Evolutionary conservation across 2,113 vertebrate species (phyloP), one percentile per base, ranked within the genome.

Genomic region (Monopterus albus): DNA sequence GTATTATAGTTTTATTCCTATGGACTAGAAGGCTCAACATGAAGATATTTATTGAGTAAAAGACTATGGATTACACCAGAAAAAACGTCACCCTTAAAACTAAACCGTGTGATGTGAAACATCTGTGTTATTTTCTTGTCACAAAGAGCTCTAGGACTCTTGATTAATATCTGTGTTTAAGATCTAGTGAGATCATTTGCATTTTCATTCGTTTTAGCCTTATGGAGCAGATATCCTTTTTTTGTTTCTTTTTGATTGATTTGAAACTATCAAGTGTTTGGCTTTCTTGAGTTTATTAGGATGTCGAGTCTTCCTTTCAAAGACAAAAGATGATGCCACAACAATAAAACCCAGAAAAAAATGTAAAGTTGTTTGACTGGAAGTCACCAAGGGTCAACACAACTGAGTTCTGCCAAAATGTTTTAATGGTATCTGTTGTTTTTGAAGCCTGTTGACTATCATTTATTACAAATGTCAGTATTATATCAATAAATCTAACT

Each of bases 401-500:
- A 85, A 79, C 82, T 87, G 69, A 87, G 52, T 82, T 92, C 82
- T 84, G 84, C 78, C 79, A 85, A 87, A 88, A 78, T 78, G 72
- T 89, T 90, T 91, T 88, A 81, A 82, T 73, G 65, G 81, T 92
- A 87, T 88, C 71, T 93, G 90, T 92, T 91, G 83, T 89, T 91
- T 91, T 91, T 84, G 72, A 90, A 85, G 75, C 89, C 86, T 82
- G 85, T 89, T 91, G 83, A 91, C 79, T 60, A 83, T 69, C 86
- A 91, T 88, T 88, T 82, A 91, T 89, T 91, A 88, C 88, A 92
- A 90, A 87, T 94, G 93, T 93, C 88, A 86, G 78, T 93, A 94
- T 93, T 93, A 94, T 92, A 80, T 93, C 86, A 94, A 94, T 94
- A 94, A 93, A 94, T 89, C 73, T 86, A 91, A 92, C 53, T 91